Evolutionary conservation across 2,113 vertebrate genomes (phyloP), one percentile per base, ranked within the genome.

Genomic region (Lycocorax pyrrhopterus): DNA sequence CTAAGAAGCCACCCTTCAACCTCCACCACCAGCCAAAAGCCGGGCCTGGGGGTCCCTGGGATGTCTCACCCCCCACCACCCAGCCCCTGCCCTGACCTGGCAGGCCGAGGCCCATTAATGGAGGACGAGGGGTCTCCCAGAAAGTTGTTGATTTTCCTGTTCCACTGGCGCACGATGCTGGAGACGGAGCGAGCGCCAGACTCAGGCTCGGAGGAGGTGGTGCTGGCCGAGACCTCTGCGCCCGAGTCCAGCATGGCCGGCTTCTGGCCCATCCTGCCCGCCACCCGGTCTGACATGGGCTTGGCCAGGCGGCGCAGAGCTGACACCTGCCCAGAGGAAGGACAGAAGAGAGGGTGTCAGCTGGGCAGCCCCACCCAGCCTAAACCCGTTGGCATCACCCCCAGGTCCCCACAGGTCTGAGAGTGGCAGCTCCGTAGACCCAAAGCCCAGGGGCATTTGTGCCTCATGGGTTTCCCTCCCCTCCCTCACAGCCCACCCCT

Each of bases 121-220:
- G 97, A 76, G 22, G 98, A 92, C 0, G 98, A 96, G 3, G 98
- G 95, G 79, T 99, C 99, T 63, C 97, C 99, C 95, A 98, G 52
- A 66, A 99, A 99, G 71, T 98, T 98, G 39, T 98, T 98, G 95
- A 98, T 98, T 79, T 99, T 99, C 96, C 98, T 98, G 97, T 99
- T 99, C 99, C 99, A 99, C 90, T 99, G 99, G 26, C 98, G 98
- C 83, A 99, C 99, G 12, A 99, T 98, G 84, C 98, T 99, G 85
- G 99, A 99, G 62, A 99, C 99, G 0, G 98, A 98, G 87, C 98
- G 98, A 18, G 96, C 93, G 2, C 97, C 93, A 0, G 98, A 98
- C 39, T 99, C 99, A 0, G 98, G 98, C 75, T 99, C 99, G 0
- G 99, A 99, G 8, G 99, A 98, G n/a, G 98, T 98, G 19, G 98